These are phyloP conservation scores for Lithophane ornitopus DNA, from an alignment of 2,888 invertebrate genomes.

Conservation along the genomic window DNA sequence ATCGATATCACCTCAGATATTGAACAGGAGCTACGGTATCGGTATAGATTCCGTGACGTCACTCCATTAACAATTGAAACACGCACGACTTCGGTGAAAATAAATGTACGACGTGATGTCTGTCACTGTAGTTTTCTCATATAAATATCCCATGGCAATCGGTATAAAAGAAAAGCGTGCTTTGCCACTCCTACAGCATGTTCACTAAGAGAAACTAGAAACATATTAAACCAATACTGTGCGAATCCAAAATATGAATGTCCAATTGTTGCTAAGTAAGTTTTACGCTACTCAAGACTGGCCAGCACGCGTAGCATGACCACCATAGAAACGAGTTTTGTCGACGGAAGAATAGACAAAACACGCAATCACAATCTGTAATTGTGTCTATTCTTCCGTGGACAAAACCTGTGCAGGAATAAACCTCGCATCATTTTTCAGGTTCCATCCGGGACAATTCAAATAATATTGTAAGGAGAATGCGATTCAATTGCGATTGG, in stretches of 20 bases:
- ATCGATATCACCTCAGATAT: conserved; percentile 48
- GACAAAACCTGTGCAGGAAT: background rate
- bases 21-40: conserved; percentile 39
- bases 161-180: conserved; percentile 20
- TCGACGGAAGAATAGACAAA: too few species aligned
- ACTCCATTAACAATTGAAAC: conserved; percentile 51
- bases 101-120: conserved; percentile 18
- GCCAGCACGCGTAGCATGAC: too few species aligned
- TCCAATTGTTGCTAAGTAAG: too few species aligned
- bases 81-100: conserved; percentile 53
- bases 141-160: conserved; percentile 30
- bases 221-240: background rate
- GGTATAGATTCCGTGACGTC: conserved; percentile 47
- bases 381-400: too few species aligned
- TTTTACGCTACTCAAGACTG: too few species aligned
- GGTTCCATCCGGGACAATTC: background rate
- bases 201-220: background rate
- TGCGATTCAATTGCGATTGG: background rate
- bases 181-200: background rate
- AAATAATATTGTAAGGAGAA: background rate
- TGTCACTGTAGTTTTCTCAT: conserved; percentile 25
- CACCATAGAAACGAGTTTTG: too few species aligned
- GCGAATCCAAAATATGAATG: background rate
- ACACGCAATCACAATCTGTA: too few species aligned
- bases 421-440: background rate